These are phyloP conservation scores for Erethizon dorsatum DNA, from an alignment of 2,797 vertebrate species.

Conservation along the genomic window DNA sequence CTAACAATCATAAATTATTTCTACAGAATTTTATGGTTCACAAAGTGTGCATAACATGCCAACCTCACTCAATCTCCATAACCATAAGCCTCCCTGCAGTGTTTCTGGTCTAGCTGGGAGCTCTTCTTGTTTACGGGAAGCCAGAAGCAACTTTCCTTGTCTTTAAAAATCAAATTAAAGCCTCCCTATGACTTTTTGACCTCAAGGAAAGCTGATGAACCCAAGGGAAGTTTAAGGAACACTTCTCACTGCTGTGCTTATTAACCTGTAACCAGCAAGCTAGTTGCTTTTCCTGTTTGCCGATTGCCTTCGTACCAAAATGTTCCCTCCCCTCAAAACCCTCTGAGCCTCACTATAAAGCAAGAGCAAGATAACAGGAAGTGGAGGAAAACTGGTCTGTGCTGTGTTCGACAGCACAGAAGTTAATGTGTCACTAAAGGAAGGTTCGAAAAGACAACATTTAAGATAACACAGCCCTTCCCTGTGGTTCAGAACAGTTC, in stretches of 20 bases:
- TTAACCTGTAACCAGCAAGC: constrained; percentile 67
- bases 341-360: constrained; percentile 62
- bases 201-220: constrained; percentile 53
- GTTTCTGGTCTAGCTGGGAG: constrained; percentile 11
- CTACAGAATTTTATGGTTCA: constrained; percentile 2
- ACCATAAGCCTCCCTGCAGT: constrained; percentile 1
- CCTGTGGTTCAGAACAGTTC: neutral
- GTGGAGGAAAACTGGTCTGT: constrained; percentile 71
- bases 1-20: constrained; percentile 30
- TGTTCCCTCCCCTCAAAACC: constrained; percentile 59
- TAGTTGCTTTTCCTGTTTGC: constrained; percentile 80
- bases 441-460: constrained; percentile 67
- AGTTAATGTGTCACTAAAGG: constrained; percentile 75
- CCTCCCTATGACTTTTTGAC: constrained; percentile 70
- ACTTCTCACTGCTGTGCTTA: constrained; percentile 57
- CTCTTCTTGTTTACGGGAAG: constrained; percentile 57
- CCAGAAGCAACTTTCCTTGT: constrained; percentile 51
- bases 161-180: constrained; percentile 69
- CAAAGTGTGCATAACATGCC: neutral
- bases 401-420: constrained; percentile 62
- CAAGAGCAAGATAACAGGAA: constrained; percentile 80
- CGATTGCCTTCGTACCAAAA: constrained; percentile 73
- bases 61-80: neutral
- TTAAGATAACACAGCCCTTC: constrained; percentile 65
- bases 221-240: constrained; percentile 24